A percentile compares a stretch with the other conserved stretches of the same genome.
Conservation (phyloP, 2,113 vertebrate species). For the Phylloscopus whistleri region DNA sequence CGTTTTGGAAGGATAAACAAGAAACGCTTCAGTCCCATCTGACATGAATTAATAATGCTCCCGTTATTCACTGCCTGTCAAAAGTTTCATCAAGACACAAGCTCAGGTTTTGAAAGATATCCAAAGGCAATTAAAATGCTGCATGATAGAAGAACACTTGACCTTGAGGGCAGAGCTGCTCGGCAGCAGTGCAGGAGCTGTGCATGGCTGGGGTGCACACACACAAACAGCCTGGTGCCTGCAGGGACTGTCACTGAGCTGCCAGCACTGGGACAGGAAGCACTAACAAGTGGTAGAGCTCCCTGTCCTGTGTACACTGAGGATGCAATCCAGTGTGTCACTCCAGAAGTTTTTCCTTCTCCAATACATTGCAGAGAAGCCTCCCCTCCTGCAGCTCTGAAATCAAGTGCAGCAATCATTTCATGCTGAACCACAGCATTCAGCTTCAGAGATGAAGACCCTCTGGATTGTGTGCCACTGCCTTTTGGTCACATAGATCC, state of each 20-base stretch:
- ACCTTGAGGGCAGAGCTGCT: background rate
- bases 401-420: background rate
- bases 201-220: background rate
- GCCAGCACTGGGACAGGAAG: background rate
- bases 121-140: constrained; percentile 12
- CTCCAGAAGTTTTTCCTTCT: background rate
- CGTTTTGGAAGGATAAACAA: constrained; percentile 33
- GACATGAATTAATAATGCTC: constrained; percentile 32
- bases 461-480: background rate
- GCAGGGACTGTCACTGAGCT: background rate
- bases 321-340: background rate
- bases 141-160: background rate
- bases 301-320: background rate
- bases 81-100: constrained; percentile 18
- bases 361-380: background rate
- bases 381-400: background rate
- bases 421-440: background rate
- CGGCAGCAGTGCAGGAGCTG: background rate
- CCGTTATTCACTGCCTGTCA: constrained; percentile 19
- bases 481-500: background rate
- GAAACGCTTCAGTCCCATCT: background rate
- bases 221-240: background rate
- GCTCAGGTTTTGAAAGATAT: background rate
- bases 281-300: background rate
- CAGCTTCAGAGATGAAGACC: background rate